Evolutionary conservation across 1,140 invertebrate genomes (phyloP), one percentile per base, ranked within the genome.

Genomic region (Nomia melanderi): DNA sequence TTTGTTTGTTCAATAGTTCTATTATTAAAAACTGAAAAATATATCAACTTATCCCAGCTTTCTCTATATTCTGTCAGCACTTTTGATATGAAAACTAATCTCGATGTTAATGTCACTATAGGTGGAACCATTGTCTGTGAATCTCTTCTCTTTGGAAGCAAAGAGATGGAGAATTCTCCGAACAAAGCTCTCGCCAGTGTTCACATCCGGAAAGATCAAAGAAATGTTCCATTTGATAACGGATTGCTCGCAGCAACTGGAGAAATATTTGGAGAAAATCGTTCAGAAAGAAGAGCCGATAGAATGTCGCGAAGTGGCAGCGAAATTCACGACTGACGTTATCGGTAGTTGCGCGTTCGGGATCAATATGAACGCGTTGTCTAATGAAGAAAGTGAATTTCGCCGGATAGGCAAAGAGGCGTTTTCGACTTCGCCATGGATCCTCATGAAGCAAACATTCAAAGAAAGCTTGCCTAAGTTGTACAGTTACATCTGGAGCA

Each of bases 111-210:
- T 14, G 3, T 29, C 1, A 3, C 17, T 25, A 12, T 14, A 79
- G 77, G 20, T 20, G 0, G 90, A 92, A 9, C 89, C 88, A 6
- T n/a, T 92, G 9, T 71, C 66, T 0, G 77, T 85, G 39, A 82
- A 91, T 76, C 41, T 93, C 0, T 89, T 93, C 29, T 44, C 70
- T 4, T 66, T 92, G 14, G 88, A 88, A 63, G 86, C 88, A 0
- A 67, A 87, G 17, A 82, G 85, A 60, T 95, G 94, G 94, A 90
- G 93, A 60, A 88, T 91, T 20, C 83, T 94, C 8, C 82, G 94
- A 44, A 70, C 82, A 0, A 92, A 92, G 36, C 81, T 94, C 7
- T 91, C 92, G 0, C 92, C 93, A 0, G 87, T 67, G 1, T 80
- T 80, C 17, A 70, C 78, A 8, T 71, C 74, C 1, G 66, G 66